Percentiles rank a stretch among this genome's conserved stretches.
Evolutionary conservation across 2,888 invertebrate species (phyloP).

Genomic region (Mactromeris polynyma): DNA sequence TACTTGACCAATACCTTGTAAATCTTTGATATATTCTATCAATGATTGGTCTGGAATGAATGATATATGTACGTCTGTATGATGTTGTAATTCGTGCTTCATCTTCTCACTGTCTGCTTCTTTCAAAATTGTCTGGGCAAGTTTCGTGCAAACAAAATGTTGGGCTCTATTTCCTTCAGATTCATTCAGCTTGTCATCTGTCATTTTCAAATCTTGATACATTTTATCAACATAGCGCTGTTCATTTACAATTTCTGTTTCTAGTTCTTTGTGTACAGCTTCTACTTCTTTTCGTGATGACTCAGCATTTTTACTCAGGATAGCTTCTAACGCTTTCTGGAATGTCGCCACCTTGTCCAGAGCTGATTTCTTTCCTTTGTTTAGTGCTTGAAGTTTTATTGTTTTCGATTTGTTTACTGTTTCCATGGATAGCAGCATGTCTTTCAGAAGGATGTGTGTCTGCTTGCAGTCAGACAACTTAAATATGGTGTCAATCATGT

Average conservation of each 20-base stretch:
- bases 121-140: neutral
- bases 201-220: neutral
- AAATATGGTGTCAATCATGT: conserved; percentile 17
- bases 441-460: neutral
- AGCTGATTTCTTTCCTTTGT: neutral
- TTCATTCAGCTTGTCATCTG: neutral
- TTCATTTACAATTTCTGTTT: neutral
- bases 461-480: neutral
- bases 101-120: neutral
- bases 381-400: neutral
- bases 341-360: neutral
- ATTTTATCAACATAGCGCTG: neutral
- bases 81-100: neutral
- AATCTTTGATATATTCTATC: neutral
- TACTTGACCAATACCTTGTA: neutral
- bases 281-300: neutral
- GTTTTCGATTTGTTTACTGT: neutral
- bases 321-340: neutral
- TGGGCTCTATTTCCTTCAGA: conserved; percentile 28
- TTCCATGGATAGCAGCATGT: neutral
- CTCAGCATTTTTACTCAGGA: neutral
- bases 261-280: neutral
- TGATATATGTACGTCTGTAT: neutral
- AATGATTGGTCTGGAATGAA: neutral
- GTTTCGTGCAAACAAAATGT: conserved; percentile 22